Base-by-base conservation (phyloP, 2,888 invertebrate species). In the Synanthedon formicaeformis region DNA sequence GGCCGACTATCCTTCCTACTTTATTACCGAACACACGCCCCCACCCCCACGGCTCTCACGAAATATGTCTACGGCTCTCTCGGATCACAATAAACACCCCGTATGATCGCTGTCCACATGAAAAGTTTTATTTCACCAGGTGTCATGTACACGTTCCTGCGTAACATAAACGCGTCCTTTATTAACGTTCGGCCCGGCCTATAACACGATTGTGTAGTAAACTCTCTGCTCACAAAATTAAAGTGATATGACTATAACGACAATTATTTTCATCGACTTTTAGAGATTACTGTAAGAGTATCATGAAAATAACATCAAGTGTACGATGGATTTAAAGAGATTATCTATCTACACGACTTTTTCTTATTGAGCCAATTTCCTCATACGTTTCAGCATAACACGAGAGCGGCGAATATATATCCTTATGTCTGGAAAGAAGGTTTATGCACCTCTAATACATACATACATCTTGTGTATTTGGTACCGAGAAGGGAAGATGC, bases 301-400 rank as follows among this genome's bases (percentile, higher is more conserved):
- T 8, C 34, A 34, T 34, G 3, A 34, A 8, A 34, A 34, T 34
- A 34, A 34, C 69, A 70, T 72, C 77, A 73, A 78, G 74, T 78
- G 74, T 73, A 74, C 75, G 73, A 80, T 79, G 80, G 75, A 76
- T 77, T 73, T 64, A 67, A 73, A 73, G 74, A 84, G 78, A 85
- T 85, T 34, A 23, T 23, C 23, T 23, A 5, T 5, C 23, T 84
- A 83, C 82, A 77, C 64, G 80, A 83, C 78, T 83, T 85, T 86
- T 86, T 85, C 80, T 82, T 84, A 84, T 85, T 83, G 80, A 82
- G 78, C 83, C 86, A 85, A 86, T 87, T 85, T 83, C 83, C 82
- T 82, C 78, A 82, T 83, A 86, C 78, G 81, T 74, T 77, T 75
- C 72, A 79, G 81, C 78, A 83, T 82, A 84, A 87, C 85, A 85